phyloP scores from a whole-genome alignment of 2,888 invertebrate species.

The Hydrotaea cyrtoneurina region DNA sequence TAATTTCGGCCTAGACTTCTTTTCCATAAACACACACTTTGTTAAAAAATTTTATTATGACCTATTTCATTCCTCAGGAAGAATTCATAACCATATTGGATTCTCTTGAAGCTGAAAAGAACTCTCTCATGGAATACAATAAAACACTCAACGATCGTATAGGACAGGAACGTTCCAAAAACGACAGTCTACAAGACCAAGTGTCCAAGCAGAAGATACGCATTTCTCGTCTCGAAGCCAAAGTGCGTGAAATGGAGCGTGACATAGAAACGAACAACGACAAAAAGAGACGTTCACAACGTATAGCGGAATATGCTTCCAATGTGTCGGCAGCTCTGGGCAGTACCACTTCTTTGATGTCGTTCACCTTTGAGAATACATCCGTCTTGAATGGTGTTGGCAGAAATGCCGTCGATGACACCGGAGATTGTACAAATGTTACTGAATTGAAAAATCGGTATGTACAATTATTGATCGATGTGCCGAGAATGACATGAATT shows the following conservation, averaged over 20 bases:
- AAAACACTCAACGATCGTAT: conserved; percentile 73
- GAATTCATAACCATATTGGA: conserved; percentile 78
- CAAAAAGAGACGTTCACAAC: conserved; percentile 77
- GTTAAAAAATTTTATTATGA: no score
- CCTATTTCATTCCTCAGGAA: conserved; percentile 71
- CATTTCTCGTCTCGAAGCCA: conserved; percentile 76
- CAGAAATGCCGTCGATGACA: conserved; percentile 43
- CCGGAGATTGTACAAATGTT: conserved; percentile 52
- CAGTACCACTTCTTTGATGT: conserved; percentile 70
- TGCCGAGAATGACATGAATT: not conserved
- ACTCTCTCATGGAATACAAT: conserved; percentile 73
- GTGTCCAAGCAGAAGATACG: conserved; percentile 75
- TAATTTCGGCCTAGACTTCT: no score
- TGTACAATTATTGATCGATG: conserved; percentile 40
- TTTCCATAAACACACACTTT: no score
- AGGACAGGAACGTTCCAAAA: conserved; percentile 73
- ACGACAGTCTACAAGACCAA: conserved; percentile 72
- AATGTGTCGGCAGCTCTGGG: conserved; percentile 68
- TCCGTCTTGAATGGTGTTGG: conserved; percentile 49
- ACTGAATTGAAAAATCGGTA: conserved; percentile 77
- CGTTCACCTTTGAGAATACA: conserved; percentile 77
- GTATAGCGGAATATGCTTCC: conserved; percentile 77
- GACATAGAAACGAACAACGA: conserved; percentile 75
- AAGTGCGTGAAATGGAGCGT: conserved; percentile 77
- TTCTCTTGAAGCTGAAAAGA: conserved; percentile 78